Base-by-base conservation (phyloP, 2,888 invertebrate species). In the Thera britannica region DNA sequence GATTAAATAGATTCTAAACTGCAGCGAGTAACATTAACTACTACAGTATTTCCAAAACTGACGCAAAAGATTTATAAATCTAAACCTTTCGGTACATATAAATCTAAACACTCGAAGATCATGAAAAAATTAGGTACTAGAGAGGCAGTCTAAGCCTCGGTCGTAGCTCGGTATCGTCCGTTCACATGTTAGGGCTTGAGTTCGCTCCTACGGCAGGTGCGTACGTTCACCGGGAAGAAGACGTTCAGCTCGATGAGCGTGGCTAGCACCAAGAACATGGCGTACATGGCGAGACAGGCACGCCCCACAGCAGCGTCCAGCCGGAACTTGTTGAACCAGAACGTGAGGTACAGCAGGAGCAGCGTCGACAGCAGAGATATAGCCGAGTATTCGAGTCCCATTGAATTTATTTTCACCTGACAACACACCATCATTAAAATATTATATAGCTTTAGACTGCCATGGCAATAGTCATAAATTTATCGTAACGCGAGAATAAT, bases 241-340 rank as follows among this genome's bases (percentile, higher is more conserved):
- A 98, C 97, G 90, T 98, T 98, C 82, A 98, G 95, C 94, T 98
- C 98, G 83, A 98, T 98, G 79, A 98, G 95, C 74, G 97, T 97
- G 64, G 98, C 98, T 76, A 98, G 94, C 63, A 97, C 95, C 72
- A 98, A 95, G 87, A 98, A 98, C 78, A 97, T 95, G 70, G 96
- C 96, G 91, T 98, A 98, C 96, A 98, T 97, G 74, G 97, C 94
- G 72, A 98, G 94, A 82, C 98, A 98, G 65, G 97, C 96, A 65
- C 96, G 95, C 70, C 98, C 98, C 68, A 98, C 97, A 82, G 96
- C 96, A 83, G 96, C 96, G 87, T 97, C 97, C 87, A 98, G 92
- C 90, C 97, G 96, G 93, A 98, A 98, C 91, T 97, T 97, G 92
- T 98, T 98, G 85, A 97, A 94, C 84, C 97, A 96, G 84, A 98